These are phyloP conservation scores for Lasius fuliginosus DNA, from an alignment of 2,888 invertebrate genomes.

Conservation along the genomic window DNA sequence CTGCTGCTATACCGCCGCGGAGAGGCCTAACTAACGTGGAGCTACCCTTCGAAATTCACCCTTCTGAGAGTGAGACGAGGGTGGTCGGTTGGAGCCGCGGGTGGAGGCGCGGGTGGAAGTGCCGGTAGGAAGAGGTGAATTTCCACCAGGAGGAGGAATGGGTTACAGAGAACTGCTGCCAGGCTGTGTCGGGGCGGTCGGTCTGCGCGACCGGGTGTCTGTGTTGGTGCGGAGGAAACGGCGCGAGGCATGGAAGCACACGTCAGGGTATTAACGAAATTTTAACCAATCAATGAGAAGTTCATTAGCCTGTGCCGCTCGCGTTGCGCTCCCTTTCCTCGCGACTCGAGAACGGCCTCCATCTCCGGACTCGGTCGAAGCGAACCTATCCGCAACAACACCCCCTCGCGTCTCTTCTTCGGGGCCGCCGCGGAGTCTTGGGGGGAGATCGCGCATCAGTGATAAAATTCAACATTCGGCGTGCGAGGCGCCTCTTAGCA, in stretches of 20 bases:
- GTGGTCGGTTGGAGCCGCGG: conserved; percentile 63
- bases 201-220: conserved; percentile 57
- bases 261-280: conserved; percentile 85
- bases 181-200: conserved; percentile 54
- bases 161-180: conserved; percentile 66
- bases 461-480: conserved; percentile 80
- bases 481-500: conserved; percentile 49
- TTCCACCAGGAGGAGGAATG: conserved; percentile 65
- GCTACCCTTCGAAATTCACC: conserved; percentile 82
- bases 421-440: conserved; percentile 70
- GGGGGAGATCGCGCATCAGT: conserved; percentile 80
- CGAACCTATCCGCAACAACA: conserved; percentile 65
- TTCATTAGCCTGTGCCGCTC: conserved; percentile 83
- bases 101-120: conserved; percentile 54
- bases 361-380: conserved; percentile 67
- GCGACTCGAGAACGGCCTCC: conserved; percentile 64
- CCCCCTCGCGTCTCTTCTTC: conserved; percentile 59
- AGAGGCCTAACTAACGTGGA: conserved; percentile 83
- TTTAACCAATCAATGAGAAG: conserved; percentile 86
- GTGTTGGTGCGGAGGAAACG: conserved; percentile 72
- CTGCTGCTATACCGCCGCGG: conserved; percentile 66
- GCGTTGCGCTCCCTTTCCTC: conserved; percentile 63
- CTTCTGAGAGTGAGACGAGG: conserved; percentile 82
- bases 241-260: conserved; percentile 80
- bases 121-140: conserved; percentile 56